Evolutionary conservation across 1,140 invertebrate species (phyloP), one percentile per base, ranked within the genome.

Genomic region (Lucilia sericata): DNA sequence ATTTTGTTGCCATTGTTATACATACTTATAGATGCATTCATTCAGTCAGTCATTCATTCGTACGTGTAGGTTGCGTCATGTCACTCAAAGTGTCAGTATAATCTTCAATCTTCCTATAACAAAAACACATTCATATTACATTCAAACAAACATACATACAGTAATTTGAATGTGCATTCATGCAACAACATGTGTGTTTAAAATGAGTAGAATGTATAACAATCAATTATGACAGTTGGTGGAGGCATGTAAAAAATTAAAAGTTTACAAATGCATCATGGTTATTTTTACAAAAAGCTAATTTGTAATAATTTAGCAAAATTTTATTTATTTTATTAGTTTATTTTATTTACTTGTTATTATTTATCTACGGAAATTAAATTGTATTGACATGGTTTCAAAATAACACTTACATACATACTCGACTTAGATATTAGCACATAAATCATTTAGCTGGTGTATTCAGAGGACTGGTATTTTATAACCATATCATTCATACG

Each of bases 151-250:
- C 25, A 30, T 30, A 30, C 25, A 30, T 30, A n/a, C n/a, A n/a
- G 36, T 42, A 42, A 42, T 42, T 30, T 30, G 1, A 30, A 42
- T 8, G 42, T 42, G 5, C 5, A 8, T 42, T 10, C 42, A 42
- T 42, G 42, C 7, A 42, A 42, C 7, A 42, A 42, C 42, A 42
- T 42, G 42, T 42, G 42, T 42, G 42, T 42, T 55, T 21, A 21
- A 25, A 25, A 21, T 7, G 19, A 21, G 19, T 25, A 70, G 19
- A 70, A 70, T 21, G 42, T 51, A 80, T 80, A 17, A 80, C 76
- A 80, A 21, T 80, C 76, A 80, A 80, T 80, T 80, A 80, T 49
- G 42, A 49, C 19, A 49, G 47, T 21, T 70, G 65, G 17, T 70
- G 21, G n/a, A 70, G n/a, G 65, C 19, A 21, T 21, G 25, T 3